Conservation (phyloP, 2,797 vertebrate species). For the Spheniscus humboldti region DNA sequence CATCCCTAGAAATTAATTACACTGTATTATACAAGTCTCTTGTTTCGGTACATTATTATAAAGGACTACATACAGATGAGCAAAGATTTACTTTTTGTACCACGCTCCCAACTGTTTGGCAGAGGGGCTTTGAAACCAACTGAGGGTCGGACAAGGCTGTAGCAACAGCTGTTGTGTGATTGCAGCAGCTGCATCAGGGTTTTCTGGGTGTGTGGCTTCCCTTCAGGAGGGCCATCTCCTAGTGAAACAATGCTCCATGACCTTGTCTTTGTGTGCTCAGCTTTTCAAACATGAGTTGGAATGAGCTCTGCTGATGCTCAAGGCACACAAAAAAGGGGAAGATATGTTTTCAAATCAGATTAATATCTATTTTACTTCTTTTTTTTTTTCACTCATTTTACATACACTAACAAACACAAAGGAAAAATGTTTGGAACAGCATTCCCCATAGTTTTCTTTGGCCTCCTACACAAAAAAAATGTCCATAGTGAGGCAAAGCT, state of each 20-base stretch:
- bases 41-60: accelerated
- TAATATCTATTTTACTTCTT: not conserved
- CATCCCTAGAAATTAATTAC: constrained; percentile 64
- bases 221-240: not conserved
- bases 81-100: not conserved
- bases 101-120: not conserved
- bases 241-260: not conserved
- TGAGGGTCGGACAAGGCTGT: not conserved
- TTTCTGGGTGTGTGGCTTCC: not conserved
- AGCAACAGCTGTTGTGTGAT: not conserved
- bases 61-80: not conserved
- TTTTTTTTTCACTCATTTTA: not conserved
- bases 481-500: not conserved
- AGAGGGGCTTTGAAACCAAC: not conserved
- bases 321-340: not conserved
- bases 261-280: not conserved
- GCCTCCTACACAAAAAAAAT: not conserved
- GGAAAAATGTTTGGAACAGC: not conserved
- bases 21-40: not conserved
- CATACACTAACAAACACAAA: not conserved
- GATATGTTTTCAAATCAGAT: not conserved
- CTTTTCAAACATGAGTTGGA: not conserved
- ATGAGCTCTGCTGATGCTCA: not conserved
- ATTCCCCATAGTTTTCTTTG: not conserved
- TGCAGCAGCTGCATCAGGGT: not conserved